A percentile compares a stretch with the other conserved stretches of the same genome.
phyloP scores from a whole-genome alignment of 1,140 invertebrate species.

The Meloidogyne chitwoodi region DNA sequence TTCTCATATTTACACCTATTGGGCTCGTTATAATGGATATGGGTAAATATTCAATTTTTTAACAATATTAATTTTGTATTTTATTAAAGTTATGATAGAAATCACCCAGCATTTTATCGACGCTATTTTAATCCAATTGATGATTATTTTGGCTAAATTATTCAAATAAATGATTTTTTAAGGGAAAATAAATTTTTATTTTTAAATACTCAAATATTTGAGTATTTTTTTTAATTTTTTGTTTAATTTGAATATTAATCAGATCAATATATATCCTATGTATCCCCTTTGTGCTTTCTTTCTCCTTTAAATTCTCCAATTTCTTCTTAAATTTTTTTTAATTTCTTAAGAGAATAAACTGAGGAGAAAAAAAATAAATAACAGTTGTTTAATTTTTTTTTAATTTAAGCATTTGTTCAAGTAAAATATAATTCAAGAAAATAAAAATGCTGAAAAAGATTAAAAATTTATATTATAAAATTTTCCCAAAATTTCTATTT shows the following conservation, averaged over 20 bases:
- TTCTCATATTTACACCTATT: constrained; percentile 12
- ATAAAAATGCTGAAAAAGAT: neutral
- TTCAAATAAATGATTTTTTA: neutral
- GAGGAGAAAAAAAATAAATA: neutral
- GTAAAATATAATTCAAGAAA: neutral
- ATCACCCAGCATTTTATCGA: constrained; percentile 15
- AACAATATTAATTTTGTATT: neutral
- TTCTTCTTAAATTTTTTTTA: neutral
- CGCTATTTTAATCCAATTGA: constrained; percentile 9
- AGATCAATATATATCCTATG: too few species aligned
- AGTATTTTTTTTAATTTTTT: neutral
- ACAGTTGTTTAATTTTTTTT: neutral
- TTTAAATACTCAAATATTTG: neutral
- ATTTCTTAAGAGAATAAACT: neutral
- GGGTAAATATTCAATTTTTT: constrained; percentile 1
- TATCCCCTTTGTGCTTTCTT: neutral
- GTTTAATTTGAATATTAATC: too few species aligned
- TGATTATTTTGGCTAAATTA: constrained; percentile 21
- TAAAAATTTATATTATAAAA: neutral
- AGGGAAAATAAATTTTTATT: too few species aligned
- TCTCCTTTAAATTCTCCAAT: neutral
- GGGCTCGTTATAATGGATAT: constrained; percentile 21
- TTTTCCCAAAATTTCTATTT: neutral
- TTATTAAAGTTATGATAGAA: constrained; percentile 3
- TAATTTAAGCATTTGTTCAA: neutral